phyloP scores from a whole-genome alignment of 1,140 invertebrate species.

The Cydia pomonella region DNA sequence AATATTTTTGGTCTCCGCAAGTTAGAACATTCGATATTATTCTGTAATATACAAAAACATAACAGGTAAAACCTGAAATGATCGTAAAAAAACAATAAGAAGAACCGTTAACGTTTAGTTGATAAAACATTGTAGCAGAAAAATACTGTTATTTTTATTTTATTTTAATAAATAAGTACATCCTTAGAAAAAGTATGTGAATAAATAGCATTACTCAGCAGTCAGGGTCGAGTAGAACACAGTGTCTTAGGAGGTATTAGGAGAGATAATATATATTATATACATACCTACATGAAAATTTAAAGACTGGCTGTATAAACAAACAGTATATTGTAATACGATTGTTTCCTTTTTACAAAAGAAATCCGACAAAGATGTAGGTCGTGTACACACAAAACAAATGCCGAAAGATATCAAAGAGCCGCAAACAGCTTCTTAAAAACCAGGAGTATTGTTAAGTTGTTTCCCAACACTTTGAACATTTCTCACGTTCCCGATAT shows the following conservation, averaged over 20 bases:
- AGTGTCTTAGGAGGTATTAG: no score
- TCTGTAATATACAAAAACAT: constrained; percentile 41
- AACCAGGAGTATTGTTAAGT: constrained; percentile 26
- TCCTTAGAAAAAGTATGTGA: no score
- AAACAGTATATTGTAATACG: constrained; percentile 9
- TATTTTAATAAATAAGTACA: not conserved
- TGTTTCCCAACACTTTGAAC: constrained; percentile 31
- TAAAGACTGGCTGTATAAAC: not conserved
- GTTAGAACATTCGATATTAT: constrained; percentile 42
- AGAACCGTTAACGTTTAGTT: not conserved
- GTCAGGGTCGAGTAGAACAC: no score
- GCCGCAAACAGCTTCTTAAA: constrained; percentile 28
- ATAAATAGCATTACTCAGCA: no score
- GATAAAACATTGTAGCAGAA: not conserved
- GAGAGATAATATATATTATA: not conserved
- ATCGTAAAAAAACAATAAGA: not conserved
- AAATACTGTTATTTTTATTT: not conserved
- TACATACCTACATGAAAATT: not conserved
- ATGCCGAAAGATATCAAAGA: constrained; percentile 28
- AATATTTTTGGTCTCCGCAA: constrained; percentile 42
- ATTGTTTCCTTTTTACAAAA: constrained; percentile 22
- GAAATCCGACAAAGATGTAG: constrained; percentile 27
- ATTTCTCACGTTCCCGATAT: constrained; percentile 38
- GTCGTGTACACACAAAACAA: constrained; percentile 14
- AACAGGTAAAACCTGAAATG: constrained; percentile 24